Base-by-base conservation (phyloP, 2,888 invertebrate species). In the Lepidochrysops patricia region DNA sequence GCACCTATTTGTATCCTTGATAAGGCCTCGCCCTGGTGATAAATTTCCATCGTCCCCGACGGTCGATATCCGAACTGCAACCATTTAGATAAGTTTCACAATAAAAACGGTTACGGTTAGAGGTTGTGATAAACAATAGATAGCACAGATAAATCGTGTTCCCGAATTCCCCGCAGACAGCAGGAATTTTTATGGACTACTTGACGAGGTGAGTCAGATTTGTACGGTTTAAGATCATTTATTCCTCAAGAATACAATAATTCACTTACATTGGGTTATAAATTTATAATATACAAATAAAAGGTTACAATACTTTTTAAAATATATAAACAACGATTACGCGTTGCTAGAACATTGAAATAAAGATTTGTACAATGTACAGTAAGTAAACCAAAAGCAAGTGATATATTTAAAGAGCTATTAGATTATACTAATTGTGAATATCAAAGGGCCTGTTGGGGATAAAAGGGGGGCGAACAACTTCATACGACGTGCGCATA, bases 1-100 rank as follows among this genome's bases (percentile, higher is more conserved):
- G 6, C 5, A 43, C 73, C 70, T 82, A 69, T 76, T 58, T 80
- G 74, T 72, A 83, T 81, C 85, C 83, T 83, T 78, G 77, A 73
- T 76, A 79, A 74, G 76, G 76, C 72, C 85, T 76, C 73, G 67
- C 65, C 69, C 72, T 73, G 75, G 72, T 82, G 75, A 86, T 86
- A 86, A 86, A 86, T 85, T 79, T 75, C 79, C 82, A 83, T 83
- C 82, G 82, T 83, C 81, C 80, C 80, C 80, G 81, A 75, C 77
- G 71, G 64, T 74, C 70, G 84, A 87, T 85, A 87, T 70, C 78
- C 75, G 76, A 82, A 85, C 82, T 82, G 85, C 82, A 82, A 73
- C 76, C 80, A 80, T 86, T 86, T 81, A 86, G 87, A 86, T 84
- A 82, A 75, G 67, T 71, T 58, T 75, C 75, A 86, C 80, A 82